A percentile compares a stretch with the other conserved stretches of the same genome.
These are phyloP conservation scores for Neodiprion fabricii DNA, from an alignment of 1,140 invertebrate species.

Conservation along the genomic window DNA sequence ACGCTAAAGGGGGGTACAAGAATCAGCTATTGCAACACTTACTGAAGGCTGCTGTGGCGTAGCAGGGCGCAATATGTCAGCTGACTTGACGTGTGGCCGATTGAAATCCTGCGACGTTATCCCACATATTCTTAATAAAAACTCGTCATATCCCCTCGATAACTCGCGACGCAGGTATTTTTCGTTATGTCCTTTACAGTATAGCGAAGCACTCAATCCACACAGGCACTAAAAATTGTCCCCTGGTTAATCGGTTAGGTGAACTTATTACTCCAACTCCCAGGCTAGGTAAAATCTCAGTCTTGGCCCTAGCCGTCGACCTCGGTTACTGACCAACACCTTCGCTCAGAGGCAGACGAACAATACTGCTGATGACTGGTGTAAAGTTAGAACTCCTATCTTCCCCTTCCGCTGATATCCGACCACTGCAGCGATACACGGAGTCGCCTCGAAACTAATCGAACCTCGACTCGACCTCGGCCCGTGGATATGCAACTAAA, in stretches of 20 bases:
- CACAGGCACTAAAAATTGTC: not conserved
- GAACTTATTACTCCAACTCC: slow-evolving; percentile 16
- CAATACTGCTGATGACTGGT: slow-evolving; percentile 46
- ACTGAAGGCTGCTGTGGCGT: slow-evolving; percentile 60
- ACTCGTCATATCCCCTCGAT: slow-evolving; percentile 27
- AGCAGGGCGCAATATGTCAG: slow-evolving; percentile 63
- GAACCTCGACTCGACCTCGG: not conserved
- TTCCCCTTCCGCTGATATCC: slow-evolving; percentile 13
- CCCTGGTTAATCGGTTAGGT: not conserved
- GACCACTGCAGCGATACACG: not conserved
- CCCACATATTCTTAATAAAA: slow-evolving; percentile 58
- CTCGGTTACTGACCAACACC: slow-evolving; percentile 27
- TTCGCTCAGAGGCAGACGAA: slow-evolving; percentile 36
- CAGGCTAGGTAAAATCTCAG: slow-evolving; percentile 28
- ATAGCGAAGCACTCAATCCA: not conserved
- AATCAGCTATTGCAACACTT: slow-evolving; percentile 49
- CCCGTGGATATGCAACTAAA: not conserved
- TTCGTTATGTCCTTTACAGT: slow-evolving; percentile 13
- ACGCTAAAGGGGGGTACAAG: not conserved
- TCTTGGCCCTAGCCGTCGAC: slow-evolving; percentile 24
- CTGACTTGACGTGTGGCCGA: slow-evolving; percentile 61
- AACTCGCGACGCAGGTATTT: slow-evolving; percentile 12
- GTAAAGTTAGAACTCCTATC: slow-evolving; percentile 43
- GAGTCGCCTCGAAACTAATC: not conserved
- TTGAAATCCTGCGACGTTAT: slow-evolving; percentile 55